Base-by-base conservation (phyloP, 2,888 invertebrate species). In the Trachelus troglodyta region DNA sequence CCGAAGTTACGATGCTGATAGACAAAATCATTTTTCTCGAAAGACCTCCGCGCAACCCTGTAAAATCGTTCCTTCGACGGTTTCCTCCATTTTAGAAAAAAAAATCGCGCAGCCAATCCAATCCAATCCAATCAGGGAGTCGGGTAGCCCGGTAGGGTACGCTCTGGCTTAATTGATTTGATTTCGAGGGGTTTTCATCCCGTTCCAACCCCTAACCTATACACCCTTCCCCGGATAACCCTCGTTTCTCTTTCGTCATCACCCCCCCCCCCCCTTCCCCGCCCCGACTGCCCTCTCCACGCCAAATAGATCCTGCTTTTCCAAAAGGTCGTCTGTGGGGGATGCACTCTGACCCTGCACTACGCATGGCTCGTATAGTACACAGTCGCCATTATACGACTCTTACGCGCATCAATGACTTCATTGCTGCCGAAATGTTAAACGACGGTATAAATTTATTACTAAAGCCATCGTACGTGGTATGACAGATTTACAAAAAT, bases 91-190 rank as follows among this genome's bases (percentile, higher is more conserved):
- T 90, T 90, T 89, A 84, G 84, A 83, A 85, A 87, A 86, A 35
- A 35, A 35, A 81, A 71, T 23, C 33, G 71, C 23, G 12, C 79
- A 81, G 81, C 80, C 82, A 83, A 86, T 85, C 86, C 83, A 82
- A 83, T 83, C 81, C 82, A 82, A 87, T 86, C 88, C 87, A 89
- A 89, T 89, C 87, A 84, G 80, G 74, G 80, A 79, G 76, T 79
- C 77, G 79, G 81, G 80, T 76, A 79, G 83, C 34, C 69, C 69
- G 35, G 73, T 76, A 40, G 76, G 74, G 79, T 40, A 56, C 73
- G 76, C 69, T 88, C 88, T 87, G 89, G 87, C 89, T 89, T 89
- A 90, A 90, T 90, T 90, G 89, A 90, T 90, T 90, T 85, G 88
- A 90, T 90, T 90, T 88, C 90, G 85, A 87, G 86, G 89, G 90